phyloP scores from a whole-genome alignment of 2,888 invertebrate genomes.

The Alviniconcha strummeri region DNA sequence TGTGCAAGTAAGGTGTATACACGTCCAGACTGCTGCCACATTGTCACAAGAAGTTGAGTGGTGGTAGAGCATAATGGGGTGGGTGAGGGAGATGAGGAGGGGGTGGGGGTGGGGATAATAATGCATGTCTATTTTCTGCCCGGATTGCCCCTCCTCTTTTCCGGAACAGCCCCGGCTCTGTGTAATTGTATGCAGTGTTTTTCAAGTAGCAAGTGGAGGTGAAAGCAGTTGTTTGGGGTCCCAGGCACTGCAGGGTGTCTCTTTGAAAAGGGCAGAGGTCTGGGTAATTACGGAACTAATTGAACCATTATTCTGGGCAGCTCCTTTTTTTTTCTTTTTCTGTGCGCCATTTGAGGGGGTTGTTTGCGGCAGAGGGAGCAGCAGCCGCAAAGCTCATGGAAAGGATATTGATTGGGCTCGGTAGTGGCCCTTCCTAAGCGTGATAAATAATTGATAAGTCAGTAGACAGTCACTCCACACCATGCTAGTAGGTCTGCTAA shows the following conservation, averaged over 20 bases:
- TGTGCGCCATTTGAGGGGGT: not conserved
- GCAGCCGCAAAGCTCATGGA: not conserved
- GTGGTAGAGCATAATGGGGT: no score
- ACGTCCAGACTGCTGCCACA: no score
- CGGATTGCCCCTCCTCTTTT: not conserved
- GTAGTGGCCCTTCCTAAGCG: not conserved
- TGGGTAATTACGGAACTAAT: conserved; percentile 9
- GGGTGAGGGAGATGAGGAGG: no score
- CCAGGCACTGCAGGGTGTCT: not conserved
- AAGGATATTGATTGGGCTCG: conserved; percentile 4
- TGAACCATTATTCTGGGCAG: conserved; percentile 1
- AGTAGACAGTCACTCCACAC: not conserved
- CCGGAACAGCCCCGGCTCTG: not conserved
- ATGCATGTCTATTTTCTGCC: not conserved
- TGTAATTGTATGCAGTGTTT: not conserved
- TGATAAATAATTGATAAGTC: conserved; percentile 23
- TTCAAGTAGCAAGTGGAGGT: not conserved
- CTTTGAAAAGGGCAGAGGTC: conserved; percentile 10
- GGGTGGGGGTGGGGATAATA: not conserved
- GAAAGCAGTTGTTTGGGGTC: not conserved
- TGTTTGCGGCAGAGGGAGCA: not conserved
- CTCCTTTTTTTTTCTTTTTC: not conserved
- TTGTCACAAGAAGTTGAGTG: no score
- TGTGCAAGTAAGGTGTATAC: no score
- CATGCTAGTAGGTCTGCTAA: no score